Conservation (phyloP, 2,888 invertebrate genomes). For the Amblyteles armatorius region DNA sequence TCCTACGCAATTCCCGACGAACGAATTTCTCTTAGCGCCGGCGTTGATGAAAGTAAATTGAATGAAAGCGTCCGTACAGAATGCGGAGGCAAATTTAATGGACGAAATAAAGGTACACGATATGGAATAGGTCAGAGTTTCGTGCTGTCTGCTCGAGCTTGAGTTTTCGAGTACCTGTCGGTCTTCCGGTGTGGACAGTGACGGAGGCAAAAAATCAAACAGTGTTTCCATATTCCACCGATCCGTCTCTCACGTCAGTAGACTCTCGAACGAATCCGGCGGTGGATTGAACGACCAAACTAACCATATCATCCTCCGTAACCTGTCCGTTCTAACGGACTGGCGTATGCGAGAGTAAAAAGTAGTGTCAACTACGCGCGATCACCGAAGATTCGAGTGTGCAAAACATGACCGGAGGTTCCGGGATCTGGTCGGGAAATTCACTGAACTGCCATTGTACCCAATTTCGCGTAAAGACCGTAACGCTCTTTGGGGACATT, state of each 20-base stretch:
- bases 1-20: background rate
- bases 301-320: background rate
- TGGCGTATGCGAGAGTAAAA: background rate
- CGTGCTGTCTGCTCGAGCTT: background rate
- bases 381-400: no score
- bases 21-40: background rate
- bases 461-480: no score
- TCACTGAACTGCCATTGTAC: no score
- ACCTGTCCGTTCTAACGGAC: background rate
- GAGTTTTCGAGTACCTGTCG: background rate
- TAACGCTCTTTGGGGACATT: no score
- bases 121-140: background rate
- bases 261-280: background rate
- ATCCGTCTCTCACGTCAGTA: background rate
- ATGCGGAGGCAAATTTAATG: background rate
- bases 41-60: background rate
- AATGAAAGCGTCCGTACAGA: background rate
- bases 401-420: no score
- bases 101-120: background rate
- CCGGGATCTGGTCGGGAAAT: no score
- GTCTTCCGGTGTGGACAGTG: background rate
- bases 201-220: slow-evolving; percentile 3
- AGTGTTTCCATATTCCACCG: background rate
- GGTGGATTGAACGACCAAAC: background rate
- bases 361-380: background rate